Conservation (phyloP, 2,797 vertebrate genomes). For the Aplochiton taeniatus region DNA sequence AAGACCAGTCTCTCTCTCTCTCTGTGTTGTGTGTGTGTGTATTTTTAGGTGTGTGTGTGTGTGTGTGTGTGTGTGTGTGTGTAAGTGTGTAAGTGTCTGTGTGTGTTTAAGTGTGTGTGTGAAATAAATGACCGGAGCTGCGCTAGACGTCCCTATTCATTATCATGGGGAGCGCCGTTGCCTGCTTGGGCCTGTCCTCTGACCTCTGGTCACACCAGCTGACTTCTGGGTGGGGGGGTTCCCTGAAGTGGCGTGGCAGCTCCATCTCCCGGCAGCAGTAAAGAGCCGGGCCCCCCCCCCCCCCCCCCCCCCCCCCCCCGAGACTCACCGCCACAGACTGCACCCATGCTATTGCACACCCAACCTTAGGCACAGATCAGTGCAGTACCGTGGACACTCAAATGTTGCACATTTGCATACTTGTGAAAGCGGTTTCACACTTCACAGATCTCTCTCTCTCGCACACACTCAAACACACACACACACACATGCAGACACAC, state of each 20-base stretch:
- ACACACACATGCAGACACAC: neutral
- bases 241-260: slow-evolving; percentile 49
- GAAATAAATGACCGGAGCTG: slow-evolving; percentile 64
- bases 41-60: slow-evolving; percentile 41
- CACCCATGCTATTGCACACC: neutral
- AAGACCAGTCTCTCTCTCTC: slow-evolving; percentile 22
- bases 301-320: slow-evolving; percentile 36
- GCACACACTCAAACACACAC: neutral
- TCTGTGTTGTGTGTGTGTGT: slow-evolving; percentile 45
- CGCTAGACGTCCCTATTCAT: slow-evolving; percentile 66
- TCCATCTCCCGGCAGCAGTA: slow-evolving; percentile 42
- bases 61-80: slow-evolving; percentile 43
- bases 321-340: slow-evolving; percentile 22
- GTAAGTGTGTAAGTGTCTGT: neutral
- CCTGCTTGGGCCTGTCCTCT: slow-evolving; percentile 63
- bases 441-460: too few relatives aligned
- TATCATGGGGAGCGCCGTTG: slow-evolving; percentile 60
- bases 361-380: neutral
- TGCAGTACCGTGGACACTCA: neutral
- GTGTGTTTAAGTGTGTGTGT: slow-evolving; percentile 11
- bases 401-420: neutral
- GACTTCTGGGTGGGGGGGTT: slow-evolving; percentile 49
- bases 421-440: neutral
- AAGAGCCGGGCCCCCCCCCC: slow-evolving; percentile 48
- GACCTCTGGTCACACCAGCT: slow-evolving; percentile 46